Base-by-base conservation (phyloP, 2,113 vertebrate species). In the Eurypyga helias region DNA sequence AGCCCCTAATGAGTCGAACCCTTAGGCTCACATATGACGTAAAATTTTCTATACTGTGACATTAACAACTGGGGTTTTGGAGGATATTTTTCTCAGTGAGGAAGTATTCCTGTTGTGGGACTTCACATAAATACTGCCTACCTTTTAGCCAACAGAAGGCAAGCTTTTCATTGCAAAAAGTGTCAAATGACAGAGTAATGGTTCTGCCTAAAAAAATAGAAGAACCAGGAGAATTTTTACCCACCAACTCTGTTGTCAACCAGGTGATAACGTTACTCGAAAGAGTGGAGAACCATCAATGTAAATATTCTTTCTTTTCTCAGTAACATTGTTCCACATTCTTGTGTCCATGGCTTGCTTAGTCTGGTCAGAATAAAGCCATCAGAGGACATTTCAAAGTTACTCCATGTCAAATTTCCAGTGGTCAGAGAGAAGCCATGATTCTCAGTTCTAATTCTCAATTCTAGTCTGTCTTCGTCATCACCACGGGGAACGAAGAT, bases 281-380 rank as follows among this genome's bases (percentile, higher is more conserved):
- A 90, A 82, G 49, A 71, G 41, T 17, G 5, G 15, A 93, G 65
- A 72, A 72, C 15, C 19, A 58, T 26, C 24, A 69, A 3, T 38
- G 36, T 75, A 83, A 96, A 87, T 31, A 71, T 12, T 57, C 19
- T 83, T 76, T 67, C 75, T 85, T 82, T 71, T 77, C 31, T 87
- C 13, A 41, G 49, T 46, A 78, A 18, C 20, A 79, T 15, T 2
- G 1, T 76, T 93, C 49, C 46, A n/a, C 4, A 4, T 91, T 93
- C 62, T 60, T 70, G 23, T 17, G 16, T 90, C 41, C 41, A 85
- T 69, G n/a, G 13, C 55, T 83, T 93, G 3, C 29, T 75, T 91
- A 91, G 38, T 33, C 85, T 83, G 31, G 45, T 34, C 20, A 83
- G 51, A 88, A 85, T 88, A 91, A 87, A 95, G 14, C 26, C 62